Percentiles rank a stretch among this genome's conserved stretches.
Conservation (phyloP, 2,888 invertebrate species). For the Steinernema carpocapsae region DNA sequence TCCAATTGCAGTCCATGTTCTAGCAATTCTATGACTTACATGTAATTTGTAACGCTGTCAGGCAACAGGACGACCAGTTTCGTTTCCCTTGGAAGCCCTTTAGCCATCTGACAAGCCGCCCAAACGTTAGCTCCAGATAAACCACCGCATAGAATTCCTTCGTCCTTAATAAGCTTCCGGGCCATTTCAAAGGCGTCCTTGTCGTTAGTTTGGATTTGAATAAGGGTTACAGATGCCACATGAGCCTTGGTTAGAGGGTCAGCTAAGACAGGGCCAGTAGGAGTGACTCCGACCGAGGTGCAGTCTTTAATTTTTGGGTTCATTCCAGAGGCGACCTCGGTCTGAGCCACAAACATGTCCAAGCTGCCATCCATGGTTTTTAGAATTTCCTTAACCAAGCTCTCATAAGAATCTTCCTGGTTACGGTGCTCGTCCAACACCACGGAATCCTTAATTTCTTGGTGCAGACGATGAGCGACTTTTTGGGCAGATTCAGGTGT, state of each 20-base stretch:
- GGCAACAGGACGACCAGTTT: slow-evolving; percentile 84
- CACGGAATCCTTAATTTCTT: slow-evolving; percentile 87
- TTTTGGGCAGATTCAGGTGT: no score
- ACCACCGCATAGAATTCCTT: slow-evolving; percentile 79
- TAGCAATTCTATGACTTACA: not conserved
- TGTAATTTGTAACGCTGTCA: slow-evolving; percentile 75
- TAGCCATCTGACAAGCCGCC: slow-evolving; percentile 70
- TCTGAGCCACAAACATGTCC: slow-evolving; percentile 49
- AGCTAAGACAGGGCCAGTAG: no score
- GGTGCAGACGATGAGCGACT: slow-evolving; percentile 75
- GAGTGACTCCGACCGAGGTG: no score
- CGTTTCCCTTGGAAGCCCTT: slow-evolving; percentile 79
- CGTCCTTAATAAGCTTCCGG: slow-evolving; percentile 84
- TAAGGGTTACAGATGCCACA: no score
- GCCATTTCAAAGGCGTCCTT: slow-evolving; percentile 81
- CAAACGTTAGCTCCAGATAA: slow-evolving; percentile 66
- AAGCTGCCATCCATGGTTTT: slow-evolving; percentile 47
- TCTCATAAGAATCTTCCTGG: not conserved
- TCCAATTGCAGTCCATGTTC: not conserved
- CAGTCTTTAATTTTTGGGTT: no score
- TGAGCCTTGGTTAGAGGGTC: no score
- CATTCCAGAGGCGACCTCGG: no score
- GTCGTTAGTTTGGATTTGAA: slow-evolving; percentile 57
- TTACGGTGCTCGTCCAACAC: slow-evolving; percentile 81
- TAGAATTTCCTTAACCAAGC: slow-evolving; percentile 42